Evolutionary conservation across 2,888 invertebrate genomes (phyloP).

Genomic region (Eurytoma californica): DNA sequence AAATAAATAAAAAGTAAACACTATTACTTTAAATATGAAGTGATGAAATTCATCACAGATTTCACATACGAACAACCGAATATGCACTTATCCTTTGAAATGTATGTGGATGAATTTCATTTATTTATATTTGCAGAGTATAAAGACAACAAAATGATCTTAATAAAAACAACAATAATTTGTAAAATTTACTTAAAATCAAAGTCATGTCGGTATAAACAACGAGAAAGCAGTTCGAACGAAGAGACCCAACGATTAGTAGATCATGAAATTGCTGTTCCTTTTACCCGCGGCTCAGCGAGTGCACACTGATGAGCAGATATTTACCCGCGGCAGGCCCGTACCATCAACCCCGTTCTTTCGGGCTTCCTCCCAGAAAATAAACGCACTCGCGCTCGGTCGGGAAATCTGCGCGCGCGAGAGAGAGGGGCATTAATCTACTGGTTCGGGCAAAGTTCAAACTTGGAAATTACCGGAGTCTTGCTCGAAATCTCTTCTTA

Average conservation of each 20-base stretch:
- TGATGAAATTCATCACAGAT: too few relatives aligned
- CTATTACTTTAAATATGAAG: too few relatives aligned
- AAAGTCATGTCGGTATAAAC: too few relatives aligned
- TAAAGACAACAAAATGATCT: too few relatives aligned
- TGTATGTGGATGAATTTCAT: too few relatives aligned
- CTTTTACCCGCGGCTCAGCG: constrained; percentile 2
- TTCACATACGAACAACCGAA: too few relatives aligned
- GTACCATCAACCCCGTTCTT: constrained; percentile 16
- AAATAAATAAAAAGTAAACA: too few relatives aligned
- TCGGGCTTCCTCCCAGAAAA: constrained; percentile 22
- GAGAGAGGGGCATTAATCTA: constrained; percentile 38
- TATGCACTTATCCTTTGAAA: too few relatives aligned
- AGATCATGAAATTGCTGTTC: constrained; percentile 32
- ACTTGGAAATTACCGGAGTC: constrained; percentile 51
- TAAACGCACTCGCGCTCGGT: constrained; percentile 48
- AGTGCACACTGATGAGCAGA: neutral
- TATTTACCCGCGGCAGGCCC: neutral
- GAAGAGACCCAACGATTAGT: constrained; percentile 15
- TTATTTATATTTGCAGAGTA: too few relatives aligned
- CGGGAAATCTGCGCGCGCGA: constrained; percentile 5
- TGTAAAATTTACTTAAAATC: too few relatives aligned
- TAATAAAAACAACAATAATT: too few relatives aligned
- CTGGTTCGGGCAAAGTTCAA: constrained; percentile 49
- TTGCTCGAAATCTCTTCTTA: constrained; percentile 51
- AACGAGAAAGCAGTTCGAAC: too few relatives aligned